Conservation (phyloP, 2,113 vertebrate species). For the Oncorhynchus clarkii region DNA sequence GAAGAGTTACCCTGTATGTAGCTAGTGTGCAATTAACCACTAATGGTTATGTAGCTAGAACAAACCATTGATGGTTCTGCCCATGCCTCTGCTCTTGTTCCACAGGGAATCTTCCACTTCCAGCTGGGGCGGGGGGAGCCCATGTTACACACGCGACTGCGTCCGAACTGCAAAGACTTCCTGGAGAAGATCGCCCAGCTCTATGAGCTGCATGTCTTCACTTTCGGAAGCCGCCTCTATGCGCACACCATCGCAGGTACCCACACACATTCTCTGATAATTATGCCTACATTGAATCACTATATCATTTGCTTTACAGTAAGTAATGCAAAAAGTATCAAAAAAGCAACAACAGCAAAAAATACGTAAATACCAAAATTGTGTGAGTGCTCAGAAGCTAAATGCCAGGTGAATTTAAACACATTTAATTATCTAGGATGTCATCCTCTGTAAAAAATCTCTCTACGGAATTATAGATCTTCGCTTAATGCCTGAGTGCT, state of each 20-base stretch:
- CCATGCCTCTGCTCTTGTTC: not conserved
- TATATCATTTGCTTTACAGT: too few relatives aligned
- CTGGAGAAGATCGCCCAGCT: constrained; percentile 94
- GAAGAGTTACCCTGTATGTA: not conserved
- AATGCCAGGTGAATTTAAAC: too few relatives aligned
- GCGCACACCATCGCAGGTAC: constrained; percentile 97
- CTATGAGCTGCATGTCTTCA: constrained; percentile 96
- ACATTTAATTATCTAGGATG: too few relatives aligned
- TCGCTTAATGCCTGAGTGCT: too few relatives aligned
- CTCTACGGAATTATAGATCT: too few relatives aligned
- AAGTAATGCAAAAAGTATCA: too few relatives aligned
- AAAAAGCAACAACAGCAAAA: too few relatives aligned
- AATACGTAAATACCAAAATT: too few relatives aligned
- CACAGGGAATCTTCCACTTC: constrained; percentile 96
- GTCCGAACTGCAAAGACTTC: constrained; percentile 94
- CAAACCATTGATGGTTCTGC: not conserved
- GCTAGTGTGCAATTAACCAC: not conserved
- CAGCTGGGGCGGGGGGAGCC: constrained; percentile 94
- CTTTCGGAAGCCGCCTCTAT: constrained; percentile 96
- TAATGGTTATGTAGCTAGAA: not conserved
- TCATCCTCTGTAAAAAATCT: too few relatives aligned
- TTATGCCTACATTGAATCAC: too few relatives aligned
- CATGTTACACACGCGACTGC: constrained; percentile 94
- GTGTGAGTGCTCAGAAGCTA: too few relatives aligned
- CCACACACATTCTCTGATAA: not conserved